Evolutionary conservation across 2,113 vertebrate genomes (phyloP), one percentile per base, ranked within the genome.

Genomic region (Nestor notabilis): DNA sequence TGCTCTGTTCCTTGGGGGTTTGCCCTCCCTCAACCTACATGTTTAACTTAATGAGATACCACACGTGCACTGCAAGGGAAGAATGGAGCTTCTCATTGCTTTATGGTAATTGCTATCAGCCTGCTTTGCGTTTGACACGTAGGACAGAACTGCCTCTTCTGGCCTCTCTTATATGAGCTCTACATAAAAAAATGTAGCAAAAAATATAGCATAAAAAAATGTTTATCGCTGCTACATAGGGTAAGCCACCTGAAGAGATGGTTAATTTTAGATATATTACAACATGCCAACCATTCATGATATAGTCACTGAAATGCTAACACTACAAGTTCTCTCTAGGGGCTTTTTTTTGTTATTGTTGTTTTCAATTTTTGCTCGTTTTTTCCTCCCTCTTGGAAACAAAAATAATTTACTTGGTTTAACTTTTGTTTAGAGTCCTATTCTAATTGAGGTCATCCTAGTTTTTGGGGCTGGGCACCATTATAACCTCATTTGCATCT

Each of bases 361-460:
- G 55, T 13, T 56, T 79, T 15, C 41, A 53, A 27, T 37, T 88
- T 90, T 83, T 84, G 7, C 47, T 80, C 53, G 13, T 53, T 86
- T 91, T 89, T n/a, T 21, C 21, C 55, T 37, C 24, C 17, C 15
- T 47, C 43, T 84, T 75, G 47, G 83, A 92, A 92, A 87, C 10
- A 83, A 78, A 86, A 90, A 58, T 46, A 49, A 52, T 74, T 58
- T 46, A 81, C 18, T 65, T 2, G 1, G 82, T 95, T 97, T 97
- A 65, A 64, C 92, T 97, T 97, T 96, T 96, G 76, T 90, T 96
- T 96, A 60, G 77, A 75, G 55, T 77, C 43, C 3, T 1, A 33
- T 90, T 88, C 63, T 77, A 78, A 55, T 44, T 5, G 9, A 94
- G 64, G n/a, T 70, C 64, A 86, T 78, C 55, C 50, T 68, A 33